phyloP scores from a whole-genome alignment of 1,140 invertebrate genomes.

The Rhopalosiphum maidis region DNA sequence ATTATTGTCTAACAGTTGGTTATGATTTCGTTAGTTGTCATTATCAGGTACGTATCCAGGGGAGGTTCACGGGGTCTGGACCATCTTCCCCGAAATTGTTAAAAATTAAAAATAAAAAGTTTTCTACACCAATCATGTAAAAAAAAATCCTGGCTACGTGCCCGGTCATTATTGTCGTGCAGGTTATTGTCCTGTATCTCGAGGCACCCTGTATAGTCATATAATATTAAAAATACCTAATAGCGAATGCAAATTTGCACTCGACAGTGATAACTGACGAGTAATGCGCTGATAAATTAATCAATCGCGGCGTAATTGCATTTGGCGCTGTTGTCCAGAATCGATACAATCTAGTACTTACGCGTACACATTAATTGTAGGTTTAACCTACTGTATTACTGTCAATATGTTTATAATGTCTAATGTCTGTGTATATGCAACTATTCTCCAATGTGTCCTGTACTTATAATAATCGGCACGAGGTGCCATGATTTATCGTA shows the following conservation, averaged over 20 bases:
- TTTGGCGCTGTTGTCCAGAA: not conserved
- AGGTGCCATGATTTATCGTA: not conserved
- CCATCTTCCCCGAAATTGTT: too few relatives aligned
- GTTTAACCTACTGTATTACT: too few relatives aligned
- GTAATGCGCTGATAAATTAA: not conserved
- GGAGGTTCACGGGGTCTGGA: too few relatives aligned
- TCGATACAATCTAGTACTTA: not conserved
- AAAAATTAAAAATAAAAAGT: too few relatives aligned
- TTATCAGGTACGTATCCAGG: not conserved
- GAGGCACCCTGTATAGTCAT: not conserved
- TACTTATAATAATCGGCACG: not conserved
- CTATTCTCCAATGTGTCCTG: not conserved
- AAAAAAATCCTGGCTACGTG: too few relatives aligned
- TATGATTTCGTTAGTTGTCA: not conserved
- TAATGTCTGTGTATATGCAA: too few relatives aligned
- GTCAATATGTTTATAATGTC: too few relatives aligned
- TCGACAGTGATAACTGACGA: not conserved
- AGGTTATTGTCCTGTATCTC: not conserved
- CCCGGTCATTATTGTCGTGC: too few relatives aligned
- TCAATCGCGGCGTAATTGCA: not conserved
- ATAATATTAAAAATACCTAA: not conserved
- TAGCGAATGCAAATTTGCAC: not conserved
- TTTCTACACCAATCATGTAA: too few relatives aligned
- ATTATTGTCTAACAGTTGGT: not conserved
- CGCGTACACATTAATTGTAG: not conserved